These are phyloP conservation scores for Drosophila multiciliata DNA, from an alignment of 2,888 invertebrate species.

Conservation along the genomic window DNA sequence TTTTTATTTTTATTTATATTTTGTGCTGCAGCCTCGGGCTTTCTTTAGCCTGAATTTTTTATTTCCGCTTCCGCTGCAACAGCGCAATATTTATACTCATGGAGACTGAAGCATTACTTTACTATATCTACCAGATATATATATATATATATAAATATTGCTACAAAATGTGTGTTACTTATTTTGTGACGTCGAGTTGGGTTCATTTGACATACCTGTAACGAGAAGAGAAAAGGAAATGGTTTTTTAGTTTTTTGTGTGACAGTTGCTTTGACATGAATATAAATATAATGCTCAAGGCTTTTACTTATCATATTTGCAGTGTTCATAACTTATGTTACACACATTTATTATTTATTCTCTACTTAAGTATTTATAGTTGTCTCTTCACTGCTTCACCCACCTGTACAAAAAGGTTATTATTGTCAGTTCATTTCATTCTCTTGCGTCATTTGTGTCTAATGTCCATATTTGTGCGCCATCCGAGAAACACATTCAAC, in stretches of 20 bases:
- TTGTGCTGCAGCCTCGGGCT: slow-evolving; percentile 25
- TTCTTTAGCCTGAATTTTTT: slow-evolving; percentile 41
- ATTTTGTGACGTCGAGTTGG: background rate
- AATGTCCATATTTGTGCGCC: slow-evolving; percentile 35
- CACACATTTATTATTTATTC: background rate
- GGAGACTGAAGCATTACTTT: slow-evolving; percentile 23
- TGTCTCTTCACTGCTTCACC: background rate
- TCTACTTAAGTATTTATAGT: background rate
- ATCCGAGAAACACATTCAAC: slow-evolving; percentile 16
- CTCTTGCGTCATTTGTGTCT: slow-evolving; percentile 19
- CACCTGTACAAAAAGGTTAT: slow-evolving; percentile 1
- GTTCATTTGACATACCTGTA: slow-evolving; percentile 46
- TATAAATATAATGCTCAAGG: background rate
- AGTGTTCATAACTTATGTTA: background rate
- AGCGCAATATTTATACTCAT: background rate
- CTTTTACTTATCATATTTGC: background rate
- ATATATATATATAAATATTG: background rate
- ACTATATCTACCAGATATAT: background rate
- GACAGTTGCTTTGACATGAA: background rate
- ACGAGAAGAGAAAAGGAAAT: slow-evolving; percentile 10
- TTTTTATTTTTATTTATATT: slow-evolving; percentile 5
- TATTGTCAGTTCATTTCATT: slow-evolving; percentile 20
- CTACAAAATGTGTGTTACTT: slow-evolving; percentile 15
- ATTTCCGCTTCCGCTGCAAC: slow-evolving; percentile 48
- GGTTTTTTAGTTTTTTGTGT: slow-evolving; percentile 22